A percentile compares a stretch with the other conserved stretches of the same genome.
phyloP scores from a whole-genome alignment of 2,113 vertebrate species.

The Lynx canadensis region DNA sequence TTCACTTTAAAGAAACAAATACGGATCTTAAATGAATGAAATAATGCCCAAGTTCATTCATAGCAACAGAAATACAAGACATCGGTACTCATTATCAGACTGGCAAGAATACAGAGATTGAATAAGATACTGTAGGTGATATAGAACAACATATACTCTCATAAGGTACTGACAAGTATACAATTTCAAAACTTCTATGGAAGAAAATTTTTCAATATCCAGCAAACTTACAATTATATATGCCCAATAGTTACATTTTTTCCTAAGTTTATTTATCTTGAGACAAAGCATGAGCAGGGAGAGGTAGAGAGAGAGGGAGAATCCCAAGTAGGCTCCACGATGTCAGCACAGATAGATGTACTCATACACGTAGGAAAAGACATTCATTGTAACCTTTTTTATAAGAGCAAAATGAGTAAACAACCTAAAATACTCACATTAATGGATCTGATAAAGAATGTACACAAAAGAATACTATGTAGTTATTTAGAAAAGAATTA shows the following conservation, averaged over 20 bases:
- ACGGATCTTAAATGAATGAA: not conserved
- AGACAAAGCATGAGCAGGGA: no score
- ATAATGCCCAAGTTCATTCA: not conserved
- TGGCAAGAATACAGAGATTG: not conserved
- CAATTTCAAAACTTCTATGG: not conserved
- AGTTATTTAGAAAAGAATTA: not conserved
- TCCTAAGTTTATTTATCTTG: no score
- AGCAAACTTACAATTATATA: not conserved
- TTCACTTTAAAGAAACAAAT: slow-evolving; percentile 2
- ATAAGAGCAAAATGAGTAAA: not conserved
- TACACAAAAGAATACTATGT: not conserved
- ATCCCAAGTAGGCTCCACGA: no score
- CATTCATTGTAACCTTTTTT: not conserved
- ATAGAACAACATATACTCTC: not conserved
- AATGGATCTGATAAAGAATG: not conserved
- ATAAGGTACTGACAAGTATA: not conserved
- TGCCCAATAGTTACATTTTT: not conserved
- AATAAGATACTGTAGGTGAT: not conserved
- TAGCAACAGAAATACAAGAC: not conserved
- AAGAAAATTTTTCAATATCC: not conserved
- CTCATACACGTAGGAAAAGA: not conserved
- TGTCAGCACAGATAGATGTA: not conserved
- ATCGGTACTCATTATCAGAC: not conserved
- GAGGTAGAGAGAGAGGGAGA: no score
- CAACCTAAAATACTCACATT: not conserved